Conservation (phyloP, 2,888 invertebrate species). For the Eustalomyia histrio region DNA sequence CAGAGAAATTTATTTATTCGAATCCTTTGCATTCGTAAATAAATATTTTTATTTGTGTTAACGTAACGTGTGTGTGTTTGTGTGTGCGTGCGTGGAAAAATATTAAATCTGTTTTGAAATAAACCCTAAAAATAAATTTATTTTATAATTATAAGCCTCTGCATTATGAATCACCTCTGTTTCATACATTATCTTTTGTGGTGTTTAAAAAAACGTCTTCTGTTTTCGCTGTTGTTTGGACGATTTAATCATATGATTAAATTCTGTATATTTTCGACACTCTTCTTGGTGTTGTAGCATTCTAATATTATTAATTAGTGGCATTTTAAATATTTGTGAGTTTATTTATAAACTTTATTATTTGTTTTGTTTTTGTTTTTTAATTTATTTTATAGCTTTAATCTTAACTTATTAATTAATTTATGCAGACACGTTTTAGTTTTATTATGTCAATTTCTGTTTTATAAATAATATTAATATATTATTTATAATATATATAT, state of each 20-base stretch:
- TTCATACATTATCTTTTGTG: neutral
- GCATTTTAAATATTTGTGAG: slow-evolving; percentile 57
- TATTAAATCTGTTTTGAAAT: neutral
- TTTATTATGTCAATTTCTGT: slow-evolving; percentile 76
- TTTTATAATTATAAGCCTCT: slow-evolving; percentile 3
- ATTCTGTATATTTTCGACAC: neutral
- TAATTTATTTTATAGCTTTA: slow-evolving; percentile 48
- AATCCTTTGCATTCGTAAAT: neutral
- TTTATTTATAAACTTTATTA: slow-evolving; percentile 31
- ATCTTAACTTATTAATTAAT: slow-evolving; percentile 77
- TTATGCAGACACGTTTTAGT: slow-evolving; percentile 78
- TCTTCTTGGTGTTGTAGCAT: slow-evolving; percentile 11
- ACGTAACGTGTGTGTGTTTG: too few relatives aligned
- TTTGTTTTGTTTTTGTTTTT: slow-evolving; percentile 41
- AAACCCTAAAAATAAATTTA: slow-evolving; percentile 2
- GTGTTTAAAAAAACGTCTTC: neutral
- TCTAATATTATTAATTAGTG: slow-evolving; percentile 53
- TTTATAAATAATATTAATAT: slow-evolving; percentile 57
- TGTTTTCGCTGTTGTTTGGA: neutral
- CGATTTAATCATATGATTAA: neutral
- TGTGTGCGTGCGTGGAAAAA: neutral
- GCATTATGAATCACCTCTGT: slow-evolving; percentile 3
- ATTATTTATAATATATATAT: too few relatives aligned
- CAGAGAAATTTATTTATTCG: neutral
- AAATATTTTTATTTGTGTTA: too few relatives aligned